Base-by-base conservation (phyloP, 2,113 vertebrate species). In the Mandrillus leucophaeus region DNA sequence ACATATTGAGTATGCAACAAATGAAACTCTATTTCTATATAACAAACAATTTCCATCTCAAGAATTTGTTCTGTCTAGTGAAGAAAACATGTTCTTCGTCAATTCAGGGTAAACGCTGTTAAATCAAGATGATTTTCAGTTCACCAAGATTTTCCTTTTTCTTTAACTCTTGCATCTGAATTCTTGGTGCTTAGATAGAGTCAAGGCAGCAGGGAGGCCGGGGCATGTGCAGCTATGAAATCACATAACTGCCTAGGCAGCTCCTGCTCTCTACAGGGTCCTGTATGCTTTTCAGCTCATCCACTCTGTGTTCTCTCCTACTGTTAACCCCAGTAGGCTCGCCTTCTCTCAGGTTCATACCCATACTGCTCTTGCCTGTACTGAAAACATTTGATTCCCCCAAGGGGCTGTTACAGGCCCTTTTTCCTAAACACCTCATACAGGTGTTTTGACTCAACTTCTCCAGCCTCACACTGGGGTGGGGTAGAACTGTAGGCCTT, bases 11-110 rank as follows among this genome's bases (percentile, higher is more conserved):
- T 70, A 96, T 48, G 32, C n/a, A 90, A 82, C 25, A 92, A 82
- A 94, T 80, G 25, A 93, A 95, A 70, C 38, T 94, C 79, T 50
- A 55, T 82, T 93, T 72, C 57, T 87, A 27, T 68, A 30, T 30
- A 79, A 84, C 30, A 68, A 86, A 68, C 43, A 55, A n/a, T 68
- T 93, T 95, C 11, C 7, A 73, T 16, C n/a, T 92, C 17, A 80
- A 68, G 48, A 86, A 55, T 70, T 86, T 38, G 75, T 89, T 82
- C 66, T 50, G n/a, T 13, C 68, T 85, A 10, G 64, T 76, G 30
- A 40, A 85, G 32, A 76, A 96, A 92, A 93, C 38, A 4, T 57
- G 6, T 72, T 66, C 22, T 90, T 95, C 22, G 8, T 75, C 17
- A 73, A 16, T 88, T 80, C 22, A 45, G n/a, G 55, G 7, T 96